Percentiles rank a stretch among this genome's conserved stretches.
These are phyloP conservation scores for Drosophila nr. perissopoda DNA, from an alignment of 2,888 invertebrate species.

Conservation along the genomic window DNA sequence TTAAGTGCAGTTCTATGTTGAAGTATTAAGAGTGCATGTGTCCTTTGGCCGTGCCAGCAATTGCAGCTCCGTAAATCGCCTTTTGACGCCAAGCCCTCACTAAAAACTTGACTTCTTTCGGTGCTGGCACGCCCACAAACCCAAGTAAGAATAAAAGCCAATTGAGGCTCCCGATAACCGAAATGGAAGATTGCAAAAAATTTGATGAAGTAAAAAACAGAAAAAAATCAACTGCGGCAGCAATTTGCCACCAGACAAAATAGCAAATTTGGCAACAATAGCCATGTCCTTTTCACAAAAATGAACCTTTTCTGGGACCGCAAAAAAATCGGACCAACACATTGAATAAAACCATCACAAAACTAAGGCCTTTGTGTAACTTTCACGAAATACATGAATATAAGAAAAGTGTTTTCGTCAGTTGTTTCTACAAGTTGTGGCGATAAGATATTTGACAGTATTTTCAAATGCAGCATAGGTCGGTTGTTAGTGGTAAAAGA, in stretches of 20 bases:
- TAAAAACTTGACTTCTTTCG: slow-evolving; percentile 9
- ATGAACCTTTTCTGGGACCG: slow-evolving; percentile 29
- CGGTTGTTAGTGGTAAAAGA: not conserved
- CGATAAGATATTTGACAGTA: not conserved
- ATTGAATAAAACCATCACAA: slow-evolving; percentile 43
- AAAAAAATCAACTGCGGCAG: slow-evolving; percentile 32
- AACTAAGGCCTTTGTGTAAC: slow-evolving; percentile 12
- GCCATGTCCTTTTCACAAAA: slow-evolving; percentile 49
- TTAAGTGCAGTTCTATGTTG: slow-evolving; percentile 58
- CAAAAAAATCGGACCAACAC: slow-evolving; percentile 54
- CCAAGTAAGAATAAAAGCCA: slow-evolving; percentile 49
- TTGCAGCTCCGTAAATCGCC: slow-evolving; percentile 7
- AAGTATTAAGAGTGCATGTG: slow-evolving; percentile 35
- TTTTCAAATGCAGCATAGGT: not conserved
- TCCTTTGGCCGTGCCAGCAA: slow-evolving; percentile 7
- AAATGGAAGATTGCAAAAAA: slow-evolving; percentile 45
- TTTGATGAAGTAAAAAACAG: slow-evolving; percentile 15
- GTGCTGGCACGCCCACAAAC: slow-evolving; percentile 25
- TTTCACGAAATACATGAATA: slow-evolving; percentile 4
- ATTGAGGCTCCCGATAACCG: slow-evolving; percentile 28
- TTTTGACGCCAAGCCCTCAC: slow-evolving; percentile 2
- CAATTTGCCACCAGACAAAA: slow-evolving; percentile 74
- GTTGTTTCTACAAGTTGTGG: not conserved
- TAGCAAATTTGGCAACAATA: slow-evolving; percentile 72
- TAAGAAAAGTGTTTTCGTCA: slow-evolving; percentile 20